Evolutionary conservation across 2,888 invertebrate species (phyloP).

Genomic region (Tuta absoluta): DNA sequence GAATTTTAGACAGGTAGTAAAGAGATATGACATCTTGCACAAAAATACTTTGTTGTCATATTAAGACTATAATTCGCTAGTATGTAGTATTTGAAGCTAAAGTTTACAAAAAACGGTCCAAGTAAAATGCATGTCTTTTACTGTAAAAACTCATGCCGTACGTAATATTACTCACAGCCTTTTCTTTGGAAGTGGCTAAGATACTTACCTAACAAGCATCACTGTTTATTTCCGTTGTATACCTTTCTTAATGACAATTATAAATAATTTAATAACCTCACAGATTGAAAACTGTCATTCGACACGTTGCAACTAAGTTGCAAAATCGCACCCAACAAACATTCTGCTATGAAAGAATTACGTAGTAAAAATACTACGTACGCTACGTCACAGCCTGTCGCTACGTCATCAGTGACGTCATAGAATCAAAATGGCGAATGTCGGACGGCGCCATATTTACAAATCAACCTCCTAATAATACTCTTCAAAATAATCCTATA

Average conservation of each 20-base stretch:
- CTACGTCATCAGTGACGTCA: neutral
- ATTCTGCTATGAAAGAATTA: neutral
- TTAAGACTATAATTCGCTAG: neutral
- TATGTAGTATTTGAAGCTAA: neutral
- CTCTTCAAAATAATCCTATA: constrained; percentile 37
- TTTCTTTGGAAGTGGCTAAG: constrained; percentile 2
- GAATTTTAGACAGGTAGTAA: no score
- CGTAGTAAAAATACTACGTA: neutral
- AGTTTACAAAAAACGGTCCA: neutral
- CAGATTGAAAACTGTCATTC: no score
- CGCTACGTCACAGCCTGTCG: neutral
- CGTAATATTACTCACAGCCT: neutral
- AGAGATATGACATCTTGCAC: no score
- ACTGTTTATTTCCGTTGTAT: no score
- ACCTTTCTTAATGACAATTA: no score
- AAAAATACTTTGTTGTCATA: no score
- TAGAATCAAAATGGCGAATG: neutral
- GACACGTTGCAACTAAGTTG: no score
- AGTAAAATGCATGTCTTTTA: neutral
- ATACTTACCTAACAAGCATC: no score
- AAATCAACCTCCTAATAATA: constrained; percentile 20
- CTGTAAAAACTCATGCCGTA: neutral
- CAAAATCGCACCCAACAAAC: no score
- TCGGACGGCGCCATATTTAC: constrained; percentile 15
- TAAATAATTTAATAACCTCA: no score